Base-by-base conservation (phyloP, 2,113 vertebrate genomes). In the Prunella fulvescens region DNA sequence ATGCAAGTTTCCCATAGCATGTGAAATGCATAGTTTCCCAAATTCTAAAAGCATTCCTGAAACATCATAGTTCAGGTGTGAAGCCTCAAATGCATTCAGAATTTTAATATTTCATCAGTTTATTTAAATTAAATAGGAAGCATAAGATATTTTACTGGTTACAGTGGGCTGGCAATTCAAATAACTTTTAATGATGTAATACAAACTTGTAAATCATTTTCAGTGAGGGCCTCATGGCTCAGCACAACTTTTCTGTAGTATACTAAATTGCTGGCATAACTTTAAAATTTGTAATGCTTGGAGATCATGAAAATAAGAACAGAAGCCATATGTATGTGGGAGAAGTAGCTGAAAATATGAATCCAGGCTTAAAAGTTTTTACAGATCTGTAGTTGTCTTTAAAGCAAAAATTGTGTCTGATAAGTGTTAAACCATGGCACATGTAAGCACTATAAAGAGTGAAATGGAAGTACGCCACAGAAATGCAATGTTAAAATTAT, bases 301-400 rank as follows among this genome's bases (percentile, higher is more conserved):
- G 65, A 92, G 71, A 95, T 92, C 31, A 18, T 88, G 88, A 94
- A 94, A 97, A 96, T 95, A 90, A 88, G 90, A 97, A 90, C 90
- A 92, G 86, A 93, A 90, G 86, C 82, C 80, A 90, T 88, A 81
- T 69, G 80, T 60, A 90, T 71, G 35, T 0, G 5, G 56, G 25
- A 95, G 48, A 96, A 92, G 88, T 86, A 95, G 86, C 53, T 66
- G 58, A 94, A 92, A 96, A 95, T 86, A 92, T 11, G 50, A 66
- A 90, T 71, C 64, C 48, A 33, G 35, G 72, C 40, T 90, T 86
- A 33, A 86, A 53, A 56, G 37, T 25, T 96, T 92, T 94, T 88
- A 81, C 80, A 90, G 76, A 61, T 79, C n/a, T 6, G 23, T 33
- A 61, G 56, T 47, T 81, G 64, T 77, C 47, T 72, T 82, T 88